Evolutionary conservation across 2,113 vertebrate genomes (phyloP).

Genomic region (Gopherus flavomarginatus): DNA sequence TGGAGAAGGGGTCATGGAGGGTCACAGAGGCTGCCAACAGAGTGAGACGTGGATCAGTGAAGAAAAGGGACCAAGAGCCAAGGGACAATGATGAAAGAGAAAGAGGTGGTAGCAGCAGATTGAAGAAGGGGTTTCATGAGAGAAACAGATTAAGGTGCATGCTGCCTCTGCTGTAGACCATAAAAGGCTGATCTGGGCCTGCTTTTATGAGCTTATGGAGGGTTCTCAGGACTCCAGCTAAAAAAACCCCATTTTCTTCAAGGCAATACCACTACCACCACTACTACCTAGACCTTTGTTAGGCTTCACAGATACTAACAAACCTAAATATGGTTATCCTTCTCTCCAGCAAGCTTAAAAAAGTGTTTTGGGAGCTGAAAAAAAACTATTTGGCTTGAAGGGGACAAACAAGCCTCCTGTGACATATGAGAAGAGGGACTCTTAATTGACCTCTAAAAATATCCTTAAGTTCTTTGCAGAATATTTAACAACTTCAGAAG

Average conservation of each 20-base stretch:
- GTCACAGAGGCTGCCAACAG: background rate
- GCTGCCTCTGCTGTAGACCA: background rate
- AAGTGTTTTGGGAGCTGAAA: background rate
- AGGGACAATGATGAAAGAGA: background rate
- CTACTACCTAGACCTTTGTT: background rate
- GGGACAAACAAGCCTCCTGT: background rate
- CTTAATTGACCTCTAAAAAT: background rate
- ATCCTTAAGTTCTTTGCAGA: background rate
- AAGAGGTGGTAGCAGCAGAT: background rate
- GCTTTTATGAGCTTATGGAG: background rate
- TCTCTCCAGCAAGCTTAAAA: background rate
- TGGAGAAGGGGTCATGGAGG: background rate
- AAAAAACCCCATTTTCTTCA: background rate
- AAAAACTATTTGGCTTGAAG: background rate
- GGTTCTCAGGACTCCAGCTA: background rate
- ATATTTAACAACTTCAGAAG: background rate
- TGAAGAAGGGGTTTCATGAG: background rate
- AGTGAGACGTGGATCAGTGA: background rate
- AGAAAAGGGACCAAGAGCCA: background rate
- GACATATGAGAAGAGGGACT: background rate
- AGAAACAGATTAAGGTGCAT: background rate
- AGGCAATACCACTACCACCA: background rate
- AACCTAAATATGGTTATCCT: background rate
- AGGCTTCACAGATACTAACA: fast-evolving
- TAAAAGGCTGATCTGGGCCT: background rate